Evolutionary conservation across 2,113 vertebrate genomes (phyloP), one percentile per base, ranked within the genome.

Genomic region (Octodon degus): DNA sequence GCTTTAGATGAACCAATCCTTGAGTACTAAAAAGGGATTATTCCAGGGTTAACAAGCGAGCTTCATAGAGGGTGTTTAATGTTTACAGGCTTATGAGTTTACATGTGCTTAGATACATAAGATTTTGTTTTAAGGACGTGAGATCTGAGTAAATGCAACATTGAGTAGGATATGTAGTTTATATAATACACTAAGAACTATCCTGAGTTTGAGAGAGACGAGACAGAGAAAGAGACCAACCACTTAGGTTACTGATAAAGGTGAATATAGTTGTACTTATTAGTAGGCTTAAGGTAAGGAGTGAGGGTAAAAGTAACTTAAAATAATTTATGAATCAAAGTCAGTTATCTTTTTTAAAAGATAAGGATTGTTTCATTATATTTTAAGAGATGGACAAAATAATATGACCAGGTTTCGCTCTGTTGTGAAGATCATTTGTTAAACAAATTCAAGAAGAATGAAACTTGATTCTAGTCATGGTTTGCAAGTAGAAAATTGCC

Each of bases 391-490:
- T 17, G 86, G 32, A 16, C 37, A 94, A n/a, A 65, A 43, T 89
- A 90, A 50, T 24, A 62, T 65, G 63, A 72, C 65, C 19, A 80
- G 32, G 72, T 90, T 92, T 95, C 87, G 87, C 55, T 92, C 30
- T 30, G 30, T 93, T 87, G n/a, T 86, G 60, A 96, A 96, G 96
- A 70, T 63, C 2, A 72, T 90, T 95, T 95, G 22, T 65, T 84
- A 91, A 93, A 22, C 32, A 96, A 10, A 95, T 25, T 95, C n/a
- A 79, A 25, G 53, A 93, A 53, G 19, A 91, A 74, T 90, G 90
- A 92, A 93, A 86, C 76, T 86, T 77, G 19, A 55, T 40, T 30
- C 40, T 80, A 8, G 0, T 90, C 83, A 74, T 68, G 40, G 17
- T 43, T 94, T 77, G 24, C 3, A 81, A 19, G 79, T 86, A 86